Base-by-base conservation (phyloP, 2,888 invertebrate genomes). In the Tyria jacobaeae region DNA sequence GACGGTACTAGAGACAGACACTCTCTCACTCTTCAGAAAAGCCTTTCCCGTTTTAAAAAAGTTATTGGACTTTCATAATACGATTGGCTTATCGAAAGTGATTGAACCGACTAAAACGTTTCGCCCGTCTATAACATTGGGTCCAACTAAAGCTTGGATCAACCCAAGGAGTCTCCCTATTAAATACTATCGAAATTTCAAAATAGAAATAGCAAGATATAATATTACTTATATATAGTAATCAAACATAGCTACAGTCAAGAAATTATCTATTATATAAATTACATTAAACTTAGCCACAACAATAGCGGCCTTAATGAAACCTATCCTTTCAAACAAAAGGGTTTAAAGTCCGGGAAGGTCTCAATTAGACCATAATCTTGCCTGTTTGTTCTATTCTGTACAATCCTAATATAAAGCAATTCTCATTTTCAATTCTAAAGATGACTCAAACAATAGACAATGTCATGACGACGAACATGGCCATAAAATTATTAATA, bases 341-440 rank as follows among this genome's bases (percentile, higher is more conserved):
- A 56, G 52, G 37, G 57, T 15, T 54, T 25, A 48, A 59, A 39
- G 27, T 21, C n/a, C 12, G 56, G 55, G 37, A 57, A 52, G 60
- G 57, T 55, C 71, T 72, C 75, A 75, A 75, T 72, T 75, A 71
- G 56, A 64, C 53, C 35, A 71, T 75, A 67, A 72, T 64, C 67
- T 62, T 62, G 56, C 14, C 57, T 63, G 56, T 71, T 64, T 71
- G 54, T 67, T 64, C 25, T 52, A 24, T 57, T 66, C 15, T n/a
- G 71, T 63, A 48, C 27, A 57, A 39, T 27, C 21, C 34, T 25
- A 57, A 24, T 14, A 48, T 24, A 34, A 39, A 44, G 44, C 21
- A 17, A 44, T 21, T 44, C 15, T 35, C 35, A 35, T 5, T 37
- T 14, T 35, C 34, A 31, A 52, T 52, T 52, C 37, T 37, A 37